These are phyloP conservation scores for Podotricha telesiphe DNA, from an alignment of 2,888 invertebrate species.

Conservation along the genomic window DNA sequence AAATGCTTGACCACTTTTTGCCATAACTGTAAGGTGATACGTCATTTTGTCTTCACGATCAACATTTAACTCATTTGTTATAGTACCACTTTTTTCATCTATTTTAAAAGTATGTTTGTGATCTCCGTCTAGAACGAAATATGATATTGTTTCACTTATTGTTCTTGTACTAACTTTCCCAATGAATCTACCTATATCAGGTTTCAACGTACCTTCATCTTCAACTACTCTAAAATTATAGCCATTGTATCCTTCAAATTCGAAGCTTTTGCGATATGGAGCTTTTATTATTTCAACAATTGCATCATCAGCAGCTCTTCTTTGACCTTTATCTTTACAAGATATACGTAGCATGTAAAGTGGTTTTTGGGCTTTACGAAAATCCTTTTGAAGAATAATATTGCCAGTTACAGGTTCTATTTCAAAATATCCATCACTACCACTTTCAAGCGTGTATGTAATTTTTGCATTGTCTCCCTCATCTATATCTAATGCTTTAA, in stretches of 20 bases:
- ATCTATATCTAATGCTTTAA: conserved; percentile 93
- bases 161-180: conserved; percentile 88
- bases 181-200: conserved; percentile 87
- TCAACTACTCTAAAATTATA: conserved; percentile 93
- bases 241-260: conserved; percentile 89
- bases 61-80: conserved; percentile 89
- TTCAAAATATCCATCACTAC: conserved; percentile 90
- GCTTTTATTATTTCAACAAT: conserved; percentile 91
- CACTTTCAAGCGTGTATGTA: conserved; percentile 90
- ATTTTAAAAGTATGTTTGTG: conserved; percentile 90
- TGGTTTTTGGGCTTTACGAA: conserved; percentile 86
- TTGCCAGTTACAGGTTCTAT: conserved; percentile 91
- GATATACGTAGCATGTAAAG: conserved; percentile 89
- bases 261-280: conserved; percentile 87
- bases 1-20: conserved; percentile 89
- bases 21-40: conserved; percentile 92
- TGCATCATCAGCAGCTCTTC: conserved; percentile 88
- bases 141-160: conserved; percentile 87
- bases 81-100: conserved; percentile 89
- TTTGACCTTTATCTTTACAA: conserved; percentile 91
- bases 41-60: conserved; percentile 92
- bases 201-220: conserved; percentile 87
- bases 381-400: conserved; percentile 86
- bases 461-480: conserved; percentile 94
- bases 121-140: conserved; percentile 92